Evolutionary conservation across 2,797 vertebrate genomes (phyloP).

Genomic region (Centroberyx gerrardi): DNA sequence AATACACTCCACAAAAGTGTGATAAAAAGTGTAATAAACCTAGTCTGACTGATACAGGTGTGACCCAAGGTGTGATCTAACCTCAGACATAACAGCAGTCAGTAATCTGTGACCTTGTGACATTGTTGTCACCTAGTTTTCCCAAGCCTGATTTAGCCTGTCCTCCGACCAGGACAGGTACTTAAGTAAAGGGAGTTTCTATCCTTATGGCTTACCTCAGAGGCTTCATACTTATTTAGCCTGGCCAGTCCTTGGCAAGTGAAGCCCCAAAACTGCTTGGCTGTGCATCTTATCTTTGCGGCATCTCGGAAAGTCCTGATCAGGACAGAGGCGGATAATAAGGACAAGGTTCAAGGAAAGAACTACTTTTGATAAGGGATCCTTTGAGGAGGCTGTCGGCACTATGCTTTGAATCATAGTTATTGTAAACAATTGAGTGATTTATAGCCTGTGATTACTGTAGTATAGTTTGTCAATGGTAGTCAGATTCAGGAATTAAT

Average conservation of each 20-base stretch:
- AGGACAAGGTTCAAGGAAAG: slow-evolving; percentile 64
- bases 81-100: slow-evolving; percentile 31
- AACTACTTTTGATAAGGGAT: slow-evolving; percentile 41
- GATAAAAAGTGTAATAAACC: background rate
- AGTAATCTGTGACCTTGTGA: slow-evolving; percentile 33
- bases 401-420: slow-evolving; percentile 4
- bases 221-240: slow-evolving; percentile 6
- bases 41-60: slow-evolving; percentile 9
- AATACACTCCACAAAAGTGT: background rate
- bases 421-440: slow-evolving; percentile 22
- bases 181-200: slow-evolving; percentile 32
- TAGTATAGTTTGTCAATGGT: slow-evolving; percentile 24
- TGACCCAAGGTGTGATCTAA: slow-evolving; percentile 30
- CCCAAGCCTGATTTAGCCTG: slow-evolving; percentile 36
- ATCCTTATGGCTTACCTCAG: slow-evolving; percentile 30
- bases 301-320: slow-evolving; percentile 29
- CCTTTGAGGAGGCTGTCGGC: slow-evolving; percentile 35
- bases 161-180: slow-evolving; percentile 12
- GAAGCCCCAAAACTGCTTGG: background rate
- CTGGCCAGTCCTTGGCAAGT: background rate
- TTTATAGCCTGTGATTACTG: slow-evolving; percentile 28
- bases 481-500: slow-evolving; percentile 27
- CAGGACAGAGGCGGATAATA: slow-evolving; percentile 9
- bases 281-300: slow-evolving; percentile 41
- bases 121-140: slow-evolving; percentile 47